Base-by-base conservation (phyloP, 2,888 invertebrate genomes). In the Drosophila pullipes region DNA sequence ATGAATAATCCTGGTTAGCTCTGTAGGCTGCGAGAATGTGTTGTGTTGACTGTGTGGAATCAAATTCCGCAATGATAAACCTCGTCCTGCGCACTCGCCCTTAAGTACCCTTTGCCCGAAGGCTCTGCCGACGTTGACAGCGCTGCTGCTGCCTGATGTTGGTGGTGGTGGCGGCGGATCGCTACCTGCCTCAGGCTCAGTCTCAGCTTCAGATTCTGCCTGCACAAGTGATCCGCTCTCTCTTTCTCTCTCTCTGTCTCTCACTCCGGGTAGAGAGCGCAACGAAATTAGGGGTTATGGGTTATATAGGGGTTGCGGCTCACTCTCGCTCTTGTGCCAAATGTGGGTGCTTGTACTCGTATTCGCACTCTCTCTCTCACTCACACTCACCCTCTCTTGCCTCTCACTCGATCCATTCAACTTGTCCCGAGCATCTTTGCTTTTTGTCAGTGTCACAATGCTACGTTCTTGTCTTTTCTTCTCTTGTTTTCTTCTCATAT, bases 41-140 rank as follows among this genome's bases (percentile, higher is more conserved):
- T 30, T 25, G 76, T 92, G 90, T 91, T 92, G 85, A 92, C 93
- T 92, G 92, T 92, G 89, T 93, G 93, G 92, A 93, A 94, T 94
- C 94, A 93, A 93, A 94, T 94, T 93, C 94, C 94, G 93, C 92
- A 94, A 94, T 95, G 94, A 94, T 94, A 92, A 93, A 93, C 92
- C 92, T 93, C 92, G 94, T 94, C 93, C 93, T 93, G 91, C 87
- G 83, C 89, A 82, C 81, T 83, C 47, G 82, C 86, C 90, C 89
- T 93, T 93, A 92, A 93, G 91, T 93, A 93, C 87, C 86, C 57
- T 39, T 77, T 73, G 78, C 76, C 74, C 52, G 79, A 49, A 31
- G 61, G 69, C 61, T 49, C 58, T 60, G 66, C 73, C 53, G 53
- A 22, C 69, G 39, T 33, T 30, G 64, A 35, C 69, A 31, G 62